Evolutionary conservation across 92 coral and sea anemone species (phyloP).

Genomic region (Meandrina meandrites): DNA sequence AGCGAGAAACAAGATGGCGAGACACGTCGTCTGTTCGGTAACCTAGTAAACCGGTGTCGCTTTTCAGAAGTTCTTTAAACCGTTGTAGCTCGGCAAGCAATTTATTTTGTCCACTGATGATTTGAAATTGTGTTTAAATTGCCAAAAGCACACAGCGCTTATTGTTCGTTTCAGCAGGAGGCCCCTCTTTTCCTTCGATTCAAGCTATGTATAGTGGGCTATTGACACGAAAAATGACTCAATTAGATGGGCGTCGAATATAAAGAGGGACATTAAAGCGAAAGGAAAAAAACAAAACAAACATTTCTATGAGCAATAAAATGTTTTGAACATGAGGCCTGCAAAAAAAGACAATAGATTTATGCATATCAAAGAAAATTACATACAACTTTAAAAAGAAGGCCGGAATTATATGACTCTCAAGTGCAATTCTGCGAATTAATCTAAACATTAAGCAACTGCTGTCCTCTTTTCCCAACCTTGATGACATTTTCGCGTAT

Average conservation of each 20-base stretch:
- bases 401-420: not conserved
- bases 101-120: not conserved
- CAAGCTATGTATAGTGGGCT: not conserved
- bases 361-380: not conserved
- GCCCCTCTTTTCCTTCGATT: not conserved
- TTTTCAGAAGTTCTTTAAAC: not conserved
- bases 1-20: not conserved
- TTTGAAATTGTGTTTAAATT: not conserved
- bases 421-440: not conserved
- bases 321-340: not conserved
- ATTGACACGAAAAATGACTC: not conserved
- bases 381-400: slow-evolving; percentile 1
- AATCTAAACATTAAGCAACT: not conserved
- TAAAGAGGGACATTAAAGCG: not conserved
- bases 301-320: not conserved
- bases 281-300: not conserved
- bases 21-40: not conserved
- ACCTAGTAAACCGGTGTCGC: not conserved
- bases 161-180: not conserved
- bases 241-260: not conserved
- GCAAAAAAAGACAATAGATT: not conserved
- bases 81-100: not conserved
- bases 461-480: not conserved
- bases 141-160: not conserved
- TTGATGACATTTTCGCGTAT: not conserved